A percentile compares a stretch with the other conserved stretches of the same genome.
Evolutionary conservation across 1,140 invertebrate species (phyloP).

Genomic region (Drosophila melanogaster): Release_6_plus_ISO1_MT NT_037436.4:20516001-20516500

Average conservation of each 20-base stretch:
- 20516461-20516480: no score
- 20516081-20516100: constrained; percentile 87
- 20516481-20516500: neutral
- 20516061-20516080: constrained; percentile 89
- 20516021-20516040: constrained; percentile 93
- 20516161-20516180: constrained; percentile 2
- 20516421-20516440: no score
- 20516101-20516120: constrained; percentile 87
- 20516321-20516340: no score
- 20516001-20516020: constrained; percentile 94
- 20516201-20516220: constrained; percentile 29
- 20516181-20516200: constrained; percentile 29
- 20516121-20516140: constrained; percentile 93
- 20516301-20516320: no score
- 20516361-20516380: no score
- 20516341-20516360: neutral
- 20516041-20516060: constrained; percentile 88
- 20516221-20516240: constrained; percentile 8
- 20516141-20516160: constrained; percentile 13
- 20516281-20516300: constrained; percentile 12
- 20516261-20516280: constrained; percentile 1
- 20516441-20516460: neutral
- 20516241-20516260: neutral
- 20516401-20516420: no score
- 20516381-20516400: no score